phyloP scores from a whole-genome alignment of 2,113 vertebrate species.

The Narcine bancroftii region DNA sequence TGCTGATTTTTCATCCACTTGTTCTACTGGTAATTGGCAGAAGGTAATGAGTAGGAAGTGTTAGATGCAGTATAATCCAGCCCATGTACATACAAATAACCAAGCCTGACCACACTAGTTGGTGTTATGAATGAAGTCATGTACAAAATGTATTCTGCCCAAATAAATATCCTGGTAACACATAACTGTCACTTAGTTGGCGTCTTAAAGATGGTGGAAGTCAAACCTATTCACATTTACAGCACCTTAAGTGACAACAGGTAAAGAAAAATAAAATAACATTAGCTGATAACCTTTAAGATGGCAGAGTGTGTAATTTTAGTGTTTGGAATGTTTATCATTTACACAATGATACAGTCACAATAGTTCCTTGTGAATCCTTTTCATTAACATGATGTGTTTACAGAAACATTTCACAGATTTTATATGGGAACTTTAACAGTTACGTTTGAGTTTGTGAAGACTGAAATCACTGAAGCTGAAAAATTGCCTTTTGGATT shows the following conservation, averaged over 20 bases:
- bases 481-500: background rate
- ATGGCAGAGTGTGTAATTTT: background rate
- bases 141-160: background rate
- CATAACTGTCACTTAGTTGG: background rate
- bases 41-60: background rate
- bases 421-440: background rate
- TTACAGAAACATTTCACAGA: background rate
- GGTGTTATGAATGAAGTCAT: background rate
- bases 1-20: background rate
- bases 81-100: background rate
- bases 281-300: background rate
- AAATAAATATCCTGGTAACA: constrained; percentile 6
- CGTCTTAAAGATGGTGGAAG: background rate
- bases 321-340: constrained; percentile 19
- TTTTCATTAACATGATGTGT: background rate
- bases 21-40: background rate
- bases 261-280: background rate
- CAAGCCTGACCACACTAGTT: background rate
- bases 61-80: too few relatives aligned
- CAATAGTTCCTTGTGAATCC: background rate
- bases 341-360: background rate
- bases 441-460: background rate
- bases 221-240: background rate
- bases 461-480: background rate
- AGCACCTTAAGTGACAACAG: background rate